Conservation (phyloP, 2,888 invertebrate genomes). For the Tetragonisca angustula region DNA sequence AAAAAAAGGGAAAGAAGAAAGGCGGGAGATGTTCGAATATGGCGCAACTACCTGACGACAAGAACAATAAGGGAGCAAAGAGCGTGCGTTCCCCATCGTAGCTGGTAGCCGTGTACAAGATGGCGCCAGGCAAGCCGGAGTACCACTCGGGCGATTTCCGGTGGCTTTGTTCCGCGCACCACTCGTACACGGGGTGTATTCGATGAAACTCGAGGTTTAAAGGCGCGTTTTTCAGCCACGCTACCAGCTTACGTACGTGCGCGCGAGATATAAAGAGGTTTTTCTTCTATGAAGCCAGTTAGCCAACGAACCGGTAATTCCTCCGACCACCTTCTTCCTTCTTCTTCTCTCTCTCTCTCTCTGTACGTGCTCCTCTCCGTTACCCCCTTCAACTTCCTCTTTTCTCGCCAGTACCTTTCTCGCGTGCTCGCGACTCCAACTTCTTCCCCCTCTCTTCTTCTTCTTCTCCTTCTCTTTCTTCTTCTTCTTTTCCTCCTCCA, state of each 20-base stretch:
- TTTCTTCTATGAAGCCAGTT: slow-evolving; percentile 74
- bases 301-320: slow-evolving; percentile 66
- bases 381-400: slow-evolving; percentile 38
- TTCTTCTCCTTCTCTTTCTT: slow-evolving; percentile 4
- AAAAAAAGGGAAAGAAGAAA: neutral
- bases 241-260: slow-evolving; percentile 51
- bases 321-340: slow-evolving; percentile 49
- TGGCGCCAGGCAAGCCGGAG: slow-evolving; percentile 66
- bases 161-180: slow-evolving; percentile 69
- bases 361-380: slow-evolving; percentile 32
- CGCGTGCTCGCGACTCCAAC: slow-evolving; percentile 33
- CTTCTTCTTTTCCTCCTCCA: slow-evolving; percentile 15
- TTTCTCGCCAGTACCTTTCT: slow-evolving; percentile 19
- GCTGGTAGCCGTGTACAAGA: slow-evolving; percentile 59
- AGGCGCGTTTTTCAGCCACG: slow-evolving; percentile 62
- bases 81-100: slow-evolving; percentile 55
- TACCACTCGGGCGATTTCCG: slow-evolving; percentile 72
- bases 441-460: slow-evolving; percentile 16
- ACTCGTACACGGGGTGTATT: slow-evolving; percentile 64
- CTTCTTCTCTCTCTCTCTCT: slow-evolving; percentile 32
- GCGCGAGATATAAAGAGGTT: slow-evolving; percentile 65
- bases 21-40: slow-evolving; percentile 33
- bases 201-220: slow-evolving; percentile 65
- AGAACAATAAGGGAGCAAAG: slow-evolving; percentile 54
- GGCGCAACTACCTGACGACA: slow-evolving; percentile 54